Evolutionary conservation across 2,113 vertebrate species (phyloP).

Genomic region (Entelurus aequoreus): DNA sequence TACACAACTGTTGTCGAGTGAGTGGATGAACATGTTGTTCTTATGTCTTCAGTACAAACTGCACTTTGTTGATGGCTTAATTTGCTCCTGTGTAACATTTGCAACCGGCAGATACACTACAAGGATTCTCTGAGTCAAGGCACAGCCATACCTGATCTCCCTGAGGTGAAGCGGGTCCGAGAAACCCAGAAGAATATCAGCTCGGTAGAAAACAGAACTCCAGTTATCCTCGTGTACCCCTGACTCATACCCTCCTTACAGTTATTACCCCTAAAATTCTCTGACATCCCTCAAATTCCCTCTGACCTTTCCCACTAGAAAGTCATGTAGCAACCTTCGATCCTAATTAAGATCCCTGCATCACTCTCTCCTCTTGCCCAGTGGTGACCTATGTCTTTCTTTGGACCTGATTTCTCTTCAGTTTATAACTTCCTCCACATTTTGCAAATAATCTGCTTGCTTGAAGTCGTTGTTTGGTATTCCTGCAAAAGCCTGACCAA

Average conservation of each 20-base stretch:
- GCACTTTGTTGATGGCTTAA: not conserved
- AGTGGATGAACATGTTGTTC: conserved; percentile 9
- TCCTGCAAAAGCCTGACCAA: not conserved
- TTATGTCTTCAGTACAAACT: conserved; percentile 14
- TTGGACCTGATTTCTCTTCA: not conserved
- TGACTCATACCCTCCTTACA: not conserved
- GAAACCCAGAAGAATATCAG: conserved; percentile 98
- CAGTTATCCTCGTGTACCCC: conserved; percentile 16
- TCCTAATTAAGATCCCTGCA: conserved; percentile 24
- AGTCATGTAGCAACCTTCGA: conserved; percentile 13
- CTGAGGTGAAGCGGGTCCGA: conserved; percentile 91
- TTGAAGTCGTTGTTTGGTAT: not conserved
- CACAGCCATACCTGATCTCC: conserved; percentile 89
- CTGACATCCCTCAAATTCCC: not conserved
- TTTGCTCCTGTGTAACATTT: conserved; percentile 36
- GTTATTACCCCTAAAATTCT: not conserved
- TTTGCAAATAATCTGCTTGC: not conserved
- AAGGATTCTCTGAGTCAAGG: conserved; percentile 89
- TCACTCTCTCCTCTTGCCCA: conserved; percentile 12
- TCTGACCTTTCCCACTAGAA: not conserved
- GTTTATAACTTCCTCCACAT: not conserved
- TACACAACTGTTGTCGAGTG: conserved; percentile 15
- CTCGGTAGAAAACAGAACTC: conserved; percentile 79
- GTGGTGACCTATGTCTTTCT: not conserved
- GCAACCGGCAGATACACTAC: conserved; percentile 83